These are phyloP conservation scores for Ophion obscuratus DNA, from an alignment of 2,888 invertebrate genomes.

Conservation along the genomic window DNA sequence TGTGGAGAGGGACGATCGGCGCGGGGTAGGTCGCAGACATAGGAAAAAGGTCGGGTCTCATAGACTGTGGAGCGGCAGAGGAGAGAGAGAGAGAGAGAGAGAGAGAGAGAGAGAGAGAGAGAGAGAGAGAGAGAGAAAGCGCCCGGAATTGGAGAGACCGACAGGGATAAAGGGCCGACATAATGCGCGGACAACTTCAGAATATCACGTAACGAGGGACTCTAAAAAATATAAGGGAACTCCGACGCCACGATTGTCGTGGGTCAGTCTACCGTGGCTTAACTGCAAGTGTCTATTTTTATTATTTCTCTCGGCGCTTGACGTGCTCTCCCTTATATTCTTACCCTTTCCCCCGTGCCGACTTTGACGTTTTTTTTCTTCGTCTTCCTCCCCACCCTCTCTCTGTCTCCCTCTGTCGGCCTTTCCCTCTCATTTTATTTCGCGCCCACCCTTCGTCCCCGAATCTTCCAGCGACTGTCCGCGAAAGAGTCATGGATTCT, in stretches of 20 bases:
- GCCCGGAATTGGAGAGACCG: neutral
- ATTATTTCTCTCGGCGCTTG: slow-evolving; percentile 75
- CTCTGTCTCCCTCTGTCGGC: slow-evolving; percentile 44
- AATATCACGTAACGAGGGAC: slow-evolving; percentile 81
- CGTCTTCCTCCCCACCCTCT: slow-evolving; percentile 56
- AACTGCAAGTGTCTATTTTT: slow-evolving; percentile 82
- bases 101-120: slow-evolving; percentile 27
- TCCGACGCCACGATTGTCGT: slow-evolving; percentile 78
- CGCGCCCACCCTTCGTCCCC: slow-evolving; percentile 49
- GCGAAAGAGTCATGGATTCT: slow-evolving; percentile 32
- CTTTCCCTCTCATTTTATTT: slow-evolving; percentile 49
- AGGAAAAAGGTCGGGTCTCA: slow-evolving; percentile 79
- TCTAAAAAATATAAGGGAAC: slow-evolving; percentile 79
- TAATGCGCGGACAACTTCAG: slow-evolving; percentile 61
- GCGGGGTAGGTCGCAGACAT: slow-evolving; percentile 73
- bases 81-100: slow-evolving; percentile 28
- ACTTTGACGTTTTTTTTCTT: slow-evolving; percentile 41
- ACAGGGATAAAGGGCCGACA: slow-evolving; percentile 70
- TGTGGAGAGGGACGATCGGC: slow-evolving; percentile 67
- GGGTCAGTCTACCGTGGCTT: slow-evolving; percentile 82
- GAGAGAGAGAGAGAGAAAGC: slow-evolving; percentile 12
- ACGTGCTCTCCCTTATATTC: slow-evolving; percentile 42
- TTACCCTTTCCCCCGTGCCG: slow-evolving; percentile 35
- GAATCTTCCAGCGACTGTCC: slow-evolving; percentile 23
- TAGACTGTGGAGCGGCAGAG: slow-evolving; percentile 68